These are phyloP conservation scores for Melanostoma mellinum DNA, from an alignment of 2,888 invertebrate species.

Conservation along the genomic window DNA sequence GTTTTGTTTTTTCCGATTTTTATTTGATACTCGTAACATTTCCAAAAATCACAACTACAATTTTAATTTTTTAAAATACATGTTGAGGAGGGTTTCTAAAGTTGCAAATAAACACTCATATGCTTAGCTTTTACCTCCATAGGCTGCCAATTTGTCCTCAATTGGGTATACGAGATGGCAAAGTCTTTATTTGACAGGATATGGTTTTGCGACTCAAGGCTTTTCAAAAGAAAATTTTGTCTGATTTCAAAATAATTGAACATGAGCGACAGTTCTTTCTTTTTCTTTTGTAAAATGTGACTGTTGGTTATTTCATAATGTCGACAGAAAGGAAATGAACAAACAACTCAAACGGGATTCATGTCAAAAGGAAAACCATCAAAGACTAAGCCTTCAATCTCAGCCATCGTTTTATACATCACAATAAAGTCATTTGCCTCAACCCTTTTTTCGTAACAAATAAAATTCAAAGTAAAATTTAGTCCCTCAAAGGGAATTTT, in stretches of 20 bases:
- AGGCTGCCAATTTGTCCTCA: no score
- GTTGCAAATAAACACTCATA: no score
- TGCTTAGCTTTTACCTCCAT: no score
- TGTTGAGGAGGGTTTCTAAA: no score
- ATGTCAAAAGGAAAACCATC: not conserved
- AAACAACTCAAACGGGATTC: no score
- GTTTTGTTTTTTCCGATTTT: no score
- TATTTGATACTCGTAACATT: no score
- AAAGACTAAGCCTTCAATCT: not conserved
- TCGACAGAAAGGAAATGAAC: no score
- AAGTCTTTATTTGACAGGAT: no score
- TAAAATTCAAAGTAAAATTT: not conserved
- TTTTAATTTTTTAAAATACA: no score
- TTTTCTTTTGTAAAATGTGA: not conserved
- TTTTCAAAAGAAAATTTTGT: not conserved
- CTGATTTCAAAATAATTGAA: not conserved
- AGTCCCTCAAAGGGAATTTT: not conserved
- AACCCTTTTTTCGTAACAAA: conserved; percentile 6
- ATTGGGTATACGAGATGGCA: no score
- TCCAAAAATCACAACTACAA: no score
- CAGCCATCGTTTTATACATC: not conserved
- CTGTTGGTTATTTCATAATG: not conserved
- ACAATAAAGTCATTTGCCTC: conserved; percentile 12
- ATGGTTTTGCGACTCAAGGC: not conserved
- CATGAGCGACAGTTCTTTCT: not conserved